Conservation (phyloP, 2,113 vertebrate species). For the Australoheros scitulus region DNA sequence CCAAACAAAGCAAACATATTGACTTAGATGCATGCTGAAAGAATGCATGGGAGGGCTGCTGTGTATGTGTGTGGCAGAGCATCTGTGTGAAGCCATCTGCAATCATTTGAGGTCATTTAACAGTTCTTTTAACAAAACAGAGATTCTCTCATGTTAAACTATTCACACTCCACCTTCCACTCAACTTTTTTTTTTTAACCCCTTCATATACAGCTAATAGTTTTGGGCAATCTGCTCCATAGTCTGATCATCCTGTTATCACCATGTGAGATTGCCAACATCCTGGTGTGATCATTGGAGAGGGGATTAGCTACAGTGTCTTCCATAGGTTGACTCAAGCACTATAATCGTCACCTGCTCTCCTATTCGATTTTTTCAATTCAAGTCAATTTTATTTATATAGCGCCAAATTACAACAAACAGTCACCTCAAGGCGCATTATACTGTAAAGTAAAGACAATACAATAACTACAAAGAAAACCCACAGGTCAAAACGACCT, state of each 20-base stretch:
- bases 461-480: no score
- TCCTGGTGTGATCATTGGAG: background rate
- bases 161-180: background rate
- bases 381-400: no score
- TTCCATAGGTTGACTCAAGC: background rate
- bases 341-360: background rate
- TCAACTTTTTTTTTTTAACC: background rate
- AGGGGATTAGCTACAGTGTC: background rate
- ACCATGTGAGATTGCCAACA: background rate
- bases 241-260: background rate
- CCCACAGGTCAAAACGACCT: no score
- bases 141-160: conserved; percentile 7
- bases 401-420: no score
- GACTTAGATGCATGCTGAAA: conserved; percentile 55
- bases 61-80: conserved; percentile 3
- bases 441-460: no score
- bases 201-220: background rate
- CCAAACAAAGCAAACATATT: conserved; percentile 75
- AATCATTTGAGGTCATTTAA: conserved; percentile 39
- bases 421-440: no score
- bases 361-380: background rate
- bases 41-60: conserved; percentile 22
- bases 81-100: conserved; percentile 32
- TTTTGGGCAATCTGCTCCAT: background rate
- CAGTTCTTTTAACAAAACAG: conserved; percentile 35